Evolutionary conservation across 2,113 vertebrate species (phyloP), one percentile per base, ranked within the genome.

Genomic region (Baryphthengus martii): DNA sequence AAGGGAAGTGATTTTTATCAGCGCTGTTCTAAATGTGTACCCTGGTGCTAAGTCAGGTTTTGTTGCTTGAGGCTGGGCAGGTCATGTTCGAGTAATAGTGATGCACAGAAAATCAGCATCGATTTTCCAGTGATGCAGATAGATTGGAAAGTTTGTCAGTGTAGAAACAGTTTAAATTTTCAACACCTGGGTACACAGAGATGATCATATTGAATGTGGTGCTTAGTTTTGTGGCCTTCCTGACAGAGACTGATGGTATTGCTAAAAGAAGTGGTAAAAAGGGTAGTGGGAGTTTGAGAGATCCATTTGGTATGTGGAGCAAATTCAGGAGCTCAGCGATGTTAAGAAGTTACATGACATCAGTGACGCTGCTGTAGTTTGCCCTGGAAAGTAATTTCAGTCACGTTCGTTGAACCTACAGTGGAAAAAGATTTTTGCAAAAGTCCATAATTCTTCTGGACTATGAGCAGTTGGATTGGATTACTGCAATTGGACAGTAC

Each of bases 41-140:
- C 33, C 49, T 24, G n/a, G 23, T 7, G 16, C 50, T 28, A 63
- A 39, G 62, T 65, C 39, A 40, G 55, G 33, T 78, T 74, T 40
- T 15, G 5, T 81, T 84, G 40, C 29, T 78, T 5, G 19, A 6
- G 45, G 65, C 29, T 62, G 40, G 55, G 26, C 82, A 79, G 56
- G 45, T 8, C 83, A 28, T 0, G 0, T 76, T n/a, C 8, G 11
- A 28, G 33, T 35, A 50, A 17, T 35, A 74, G 24, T 0, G 3
- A 44, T n/a, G 24, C 31, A 26, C 11, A 5, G 66, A 49, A 80
- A 83, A 17, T 8, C 9, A 56, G 29, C 13, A 6, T 72, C 5
- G 8, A 5, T 83, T 73, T 76, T 72, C 3, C 29, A 42, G 44
- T 23, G 66, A 4, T 3, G 4, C 74, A 52, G 47, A 26, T 78